A percentile compares a stretch with the other conserved stretches of the same genome.
These are phyloP conservation scores for Troides aeacus DNA, from an alignment of 2,888 invertebrate species.

Conservation along the genomic window DNA sequence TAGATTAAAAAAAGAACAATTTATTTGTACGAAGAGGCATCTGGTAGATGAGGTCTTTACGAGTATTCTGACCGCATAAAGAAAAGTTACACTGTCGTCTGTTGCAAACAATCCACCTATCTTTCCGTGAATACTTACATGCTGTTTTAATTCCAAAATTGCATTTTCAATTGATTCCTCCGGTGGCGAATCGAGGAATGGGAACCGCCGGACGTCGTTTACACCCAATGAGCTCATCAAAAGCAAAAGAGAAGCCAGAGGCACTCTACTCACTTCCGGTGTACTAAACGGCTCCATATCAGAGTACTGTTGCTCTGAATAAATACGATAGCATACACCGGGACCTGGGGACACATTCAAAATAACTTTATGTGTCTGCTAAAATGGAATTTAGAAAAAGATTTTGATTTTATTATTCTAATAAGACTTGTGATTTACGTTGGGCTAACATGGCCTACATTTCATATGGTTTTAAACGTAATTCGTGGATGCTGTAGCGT, in stretches of 20 bases:
- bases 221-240: conserved; percentile 97
- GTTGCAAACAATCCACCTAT: background rate
- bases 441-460: no score
- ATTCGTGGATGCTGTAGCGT: no score
- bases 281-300: conserved; percentile 91
- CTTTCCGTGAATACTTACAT: conserved; percentile 73
- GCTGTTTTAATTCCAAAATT: conserved; percentile 91
- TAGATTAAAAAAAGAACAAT: no score
- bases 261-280: conserved; percentile 96
- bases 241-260: conserved; percentile 93
- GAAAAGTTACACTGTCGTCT: background rate
- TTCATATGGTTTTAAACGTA: no score
- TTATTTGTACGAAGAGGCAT: no score
- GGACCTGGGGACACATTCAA: conserved; percentile 82
- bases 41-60: no score
- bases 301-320: conserved; percentile 89
- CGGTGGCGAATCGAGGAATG: conserved; percentile 96
- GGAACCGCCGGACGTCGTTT: conserved; percentile 93
- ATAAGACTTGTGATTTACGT: no score
- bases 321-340: conserved; percentile 95
- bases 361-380: background rate
- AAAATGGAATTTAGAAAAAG: background rate
- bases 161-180: conserved; percentile 92
- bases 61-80: no score
- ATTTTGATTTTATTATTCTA: no score